Percentiles rank a stretch among this genome's conserved stretches.
phyloP scores from a whole-genome alignment of 2,888 invertebrate species.

The Melolontha melolontha region DNA sequence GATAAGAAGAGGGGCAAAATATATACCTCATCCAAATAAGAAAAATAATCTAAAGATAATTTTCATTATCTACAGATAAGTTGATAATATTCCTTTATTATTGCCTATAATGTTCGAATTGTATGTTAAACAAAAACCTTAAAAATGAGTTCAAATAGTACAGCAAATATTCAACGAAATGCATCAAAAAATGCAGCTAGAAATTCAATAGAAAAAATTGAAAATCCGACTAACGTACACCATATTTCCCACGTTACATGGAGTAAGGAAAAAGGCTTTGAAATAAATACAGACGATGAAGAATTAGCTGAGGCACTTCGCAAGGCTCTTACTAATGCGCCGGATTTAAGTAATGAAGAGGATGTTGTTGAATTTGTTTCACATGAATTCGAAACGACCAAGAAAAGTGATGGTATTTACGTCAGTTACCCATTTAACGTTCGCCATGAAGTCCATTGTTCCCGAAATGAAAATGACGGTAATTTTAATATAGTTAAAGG shows the following conservation, averaged over 20 bases:
- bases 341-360: conserved; percentile 13
- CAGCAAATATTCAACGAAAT: neutral
- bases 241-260: conserved; percentile 38
- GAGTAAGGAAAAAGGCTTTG: conserved; percentile 29
- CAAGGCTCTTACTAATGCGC: neutral
- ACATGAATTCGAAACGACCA: conserved; percentile 19
- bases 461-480: conserved; percentile 10
- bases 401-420: conserved; percentile 21
- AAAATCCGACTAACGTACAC: conserved; percentile 33
- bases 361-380: conserved; percentile 29
- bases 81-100: too few species aligned
- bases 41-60: too few species aligned
- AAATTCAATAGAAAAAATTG: conserved; percentile 18
- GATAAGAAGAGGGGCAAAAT: too few species aligned
- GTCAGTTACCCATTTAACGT: conserved; percentile 30
- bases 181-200: neutral
- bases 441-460: conserved; percentile 23
- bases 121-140: too few species aligned
- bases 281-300: conserved; percentile 37
- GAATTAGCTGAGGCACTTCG: conserved; percentile 20
- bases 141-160: neutral
- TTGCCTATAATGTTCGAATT: too few species aligned
- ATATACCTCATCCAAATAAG: too few species aligned
- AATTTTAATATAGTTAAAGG: conserved; percentile 21
- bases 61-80: too few species aligned